Evolutionary conservation across 1,140 invertebrate species (phyloP), one percentile per base, ranked within the genome.

Genomic region (Cydia pomonella): DNA sequence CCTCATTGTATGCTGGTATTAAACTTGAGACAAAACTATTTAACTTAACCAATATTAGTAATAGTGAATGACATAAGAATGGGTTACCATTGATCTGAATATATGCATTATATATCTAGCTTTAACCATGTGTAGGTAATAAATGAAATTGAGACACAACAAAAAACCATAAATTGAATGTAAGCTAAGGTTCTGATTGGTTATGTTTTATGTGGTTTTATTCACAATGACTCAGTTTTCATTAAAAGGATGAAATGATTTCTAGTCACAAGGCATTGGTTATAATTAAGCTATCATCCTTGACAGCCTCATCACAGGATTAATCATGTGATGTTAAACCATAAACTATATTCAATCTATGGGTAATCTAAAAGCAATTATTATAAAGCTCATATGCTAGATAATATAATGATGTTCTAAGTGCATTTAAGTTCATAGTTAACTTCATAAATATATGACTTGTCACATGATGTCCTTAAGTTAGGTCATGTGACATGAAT

Each of bases 381-480:
- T 18, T 50, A 18, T 50, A 50, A 50, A 50, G 47, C 47, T 50
- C 16, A 7, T 44, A 13, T 2, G 13, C 13, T 12, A 10, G 0
- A 6, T 50, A 18, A 6, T 50, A 18, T n/a, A 50, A 50, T 50
- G 3, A 63, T 63, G 7, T 63, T 23, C 0, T 16, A 29, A 33
- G 23, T n/a, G 12, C 0, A 4, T 66, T 38, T 16, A 25, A 66
- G 25, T 13, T 27, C 1, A 5, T 9, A n/a, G 63, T 66, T 29
- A 66, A 66, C 13, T 29, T 66, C 13, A 66, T 16, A 66, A 66
- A 66, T 27, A 66, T 29, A 66, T 66, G 63, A 66, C 63, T 29
- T 69, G 64, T 69, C 64, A 69, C 64, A 69, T 69, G 64, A 69
- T 41, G 64, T 69, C 64, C 64, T 69, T 38, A 69, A 38, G 64